Evolutionary conservation across 1,140 invertebrate genomes (phyloP), one percentile per base, ranked within the genome.

Genomic region (Leptinotarsa texana): DNA sequence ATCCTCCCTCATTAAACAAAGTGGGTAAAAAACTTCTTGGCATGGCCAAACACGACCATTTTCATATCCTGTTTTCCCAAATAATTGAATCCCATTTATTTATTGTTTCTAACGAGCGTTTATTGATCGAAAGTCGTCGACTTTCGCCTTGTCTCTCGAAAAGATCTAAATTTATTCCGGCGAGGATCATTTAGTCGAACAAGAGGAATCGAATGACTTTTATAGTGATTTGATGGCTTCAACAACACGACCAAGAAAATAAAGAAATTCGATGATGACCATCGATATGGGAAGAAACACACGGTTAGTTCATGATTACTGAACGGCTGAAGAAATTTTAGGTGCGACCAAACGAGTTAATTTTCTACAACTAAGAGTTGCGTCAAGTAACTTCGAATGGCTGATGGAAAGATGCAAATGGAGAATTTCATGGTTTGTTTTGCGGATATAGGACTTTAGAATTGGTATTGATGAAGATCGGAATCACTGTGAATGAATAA

Each of bases 41-140:
- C 21, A 21, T 21, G 21, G 21, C 21, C 21, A 33, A 33, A 33
- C 6, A 6, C 8, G 33, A 42, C 2, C 0, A 11, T 42, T 42
- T 2, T 11, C 8, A 42, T 42, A 42, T 42, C 33, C 33, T 3
- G 33, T 42, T 42, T 42, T 42, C 33, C 33, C 0, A 11, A 42
- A 42, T 11, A 42, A 66, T 15, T 1, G 22, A 66, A 66, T 66
- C 33, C 63, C 79, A 80, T 79, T 81, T 81, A 80, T 80, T n/a
- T 57, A 13, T 15, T 57, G 51, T 57, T 57, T 57, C 51, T 57
- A 57, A 57, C 51, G 51, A 57, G 51, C 51, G 0, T 57, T 57
- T 57, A 57, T 57, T 57, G 51, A 18, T 57, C n/a, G 33, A 42
- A 42, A 17, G 51, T 57, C 15, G 15, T 18, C 51, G n/a, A 18